Evolutionary conservation across 2,888 invertebrate genomes (phyloP).

Genomic region (Cenopis cana): DNA sequence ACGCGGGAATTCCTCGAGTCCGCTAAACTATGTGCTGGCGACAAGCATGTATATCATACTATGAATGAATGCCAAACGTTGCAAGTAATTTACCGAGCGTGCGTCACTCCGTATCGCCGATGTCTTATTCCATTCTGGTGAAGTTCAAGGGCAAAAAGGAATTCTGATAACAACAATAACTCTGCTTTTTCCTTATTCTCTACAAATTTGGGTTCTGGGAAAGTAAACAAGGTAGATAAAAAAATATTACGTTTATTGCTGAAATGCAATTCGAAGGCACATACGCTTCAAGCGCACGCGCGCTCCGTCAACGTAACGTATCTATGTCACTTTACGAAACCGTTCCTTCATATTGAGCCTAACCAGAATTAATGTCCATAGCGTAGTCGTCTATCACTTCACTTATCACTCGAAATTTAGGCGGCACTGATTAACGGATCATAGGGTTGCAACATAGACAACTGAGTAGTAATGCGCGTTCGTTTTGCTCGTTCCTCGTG

Average conservation of each 20-base stretch:
- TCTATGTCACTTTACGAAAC: constrained; percentile 61
- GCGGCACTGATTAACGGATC: constrained; percentile 79
- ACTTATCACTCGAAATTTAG: constrained; percentile 66
- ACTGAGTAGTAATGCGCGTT: constrained; percentile 59
- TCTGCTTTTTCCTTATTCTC: constrained; percentile 5
- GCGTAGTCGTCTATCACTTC: constrained; percentile 62
- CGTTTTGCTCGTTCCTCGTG: constrained; percentile 67
- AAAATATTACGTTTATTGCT: constrained; percentile 84
- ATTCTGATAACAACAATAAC: not conserved
- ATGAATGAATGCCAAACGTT: constrained; percentile 48
- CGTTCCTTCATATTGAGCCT: constrained; percentile 49
- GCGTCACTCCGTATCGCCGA: constrained; percentile 31
- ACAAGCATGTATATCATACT: constrained; percentile 40
- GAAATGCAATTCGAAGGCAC: constrained; percentile 82
- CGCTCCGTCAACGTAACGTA: constrained; percentile 81
- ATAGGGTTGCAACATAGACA: constrained; percentile 73
- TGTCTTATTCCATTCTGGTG: constrained; percentile 32
- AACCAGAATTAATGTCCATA: constrained; percentile 67
- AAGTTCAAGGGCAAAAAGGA: constrained; percentile 18
- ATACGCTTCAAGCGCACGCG: constrained; percentile 75
- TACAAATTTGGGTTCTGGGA: constrained; percentile 41
- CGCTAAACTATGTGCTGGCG: constrained; percentile 44
- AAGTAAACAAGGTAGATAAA: constrained; percentile 64
- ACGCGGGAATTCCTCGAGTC: constrained; percentile 53
- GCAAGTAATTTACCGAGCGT: constrained; percentile 38